Evolutionary conservation across 2,113 vertebrate species (phyloP).

Genomic region (Rissa tridactyla): DNA sequence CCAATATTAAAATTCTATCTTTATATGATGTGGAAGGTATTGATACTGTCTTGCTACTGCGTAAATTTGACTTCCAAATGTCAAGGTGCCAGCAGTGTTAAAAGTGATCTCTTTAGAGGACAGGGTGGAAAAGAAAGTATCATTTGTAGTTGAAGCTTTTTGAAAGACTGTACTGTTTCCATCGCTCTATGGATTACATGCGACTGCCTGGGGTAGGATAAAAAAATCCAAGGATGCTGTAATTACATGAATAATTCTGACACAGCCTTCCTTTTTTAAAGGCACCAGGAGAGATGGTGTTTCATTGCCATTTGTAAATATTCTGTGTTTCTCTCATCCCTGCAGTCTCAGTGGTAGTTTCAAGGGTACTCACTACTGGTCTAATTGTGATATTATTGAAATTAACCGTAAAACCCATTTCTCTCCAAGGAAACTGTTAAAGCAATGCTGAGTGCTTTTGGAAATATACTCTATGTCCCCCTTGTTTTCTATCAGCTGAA

Average conservation of each 20-base stretch:
- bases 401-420: background rate
- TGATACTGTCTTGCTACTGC: background rate
- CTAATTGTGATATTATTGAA: background rate
- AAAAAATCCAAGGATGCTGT: background rate
- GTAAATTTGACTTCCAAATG: background rate
- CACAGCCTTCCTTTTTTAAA: background rate
- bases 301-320: background rate
- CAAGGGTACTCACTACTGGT: background rate
- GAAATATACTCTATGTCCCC: background rate
- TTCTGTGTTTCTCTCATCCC: background rate
- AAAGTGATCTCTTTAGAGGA: background rate
- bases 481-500: background rate
- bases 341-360: background rate
- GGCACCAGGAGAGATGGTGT: background rate
- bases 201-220: fast-evolving
- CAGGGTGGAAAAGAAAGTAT: background rate
- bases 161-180: background rate
- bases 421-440: background rate
- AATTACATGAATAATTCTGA: background rate
- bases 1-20: background rate
- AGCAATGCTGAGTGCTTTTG: background rate
- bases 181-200: background rate
- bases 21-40: background rate
- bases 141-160: background rate
- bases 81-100: background rate